Evolutionary conservation across 2,797 vertebrate species (phyloP), one percentile per base, ranked within the genome.

Genomic region (Labroides dimidiatus): DNA sequence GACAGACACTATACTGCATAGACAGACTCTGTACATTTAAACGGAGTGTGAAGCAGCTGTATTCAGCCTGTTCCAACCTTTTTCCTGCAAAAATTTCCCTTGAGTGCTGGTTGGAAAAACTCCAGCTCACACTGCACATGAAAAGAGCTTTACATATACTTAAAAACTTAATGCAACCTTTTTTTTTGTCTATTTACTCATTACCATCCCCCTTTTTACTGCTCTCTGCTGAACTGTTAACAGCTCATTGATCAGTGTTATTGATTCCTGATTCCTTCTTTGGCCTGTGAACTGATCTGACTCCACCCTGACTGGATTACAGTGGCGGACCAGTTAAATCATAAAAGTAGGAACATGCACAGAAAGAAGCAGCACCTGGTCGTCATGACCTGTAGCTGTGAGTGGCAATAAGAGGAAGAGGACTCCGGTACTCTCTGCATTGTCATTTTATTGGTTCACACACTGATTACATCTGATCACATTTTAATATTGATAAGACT

Each of bases 381-480:
- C 45, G 27, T 7, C 23, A 4, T 39, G 27, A 39, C 37, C 41
- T 60, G 41, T 37, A 30, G 4, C 10, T 4, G 23, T 13, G 4
- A 4, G 51, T 30, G 10, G 3, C 58, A 39, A 72, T 61, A 69
- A 47, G 41, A 61, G 42, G 30, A 33, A 23, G 20, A 33, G 36
- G 23, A 49, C 33, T 10, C 0, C 20, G 23, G 19, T 42, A 19
- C 59, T 44, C 69, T 80, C 69, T 63, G 64, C 81, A 68, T 76
- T 77, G 66, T 77, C 41, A 54, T 75, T 91, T 93, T 92, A 94
- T 93, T 93, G 78, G 76, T 93, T 85, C 85, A 91, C 84, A 91
- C 89, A 91, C 81, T 85, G 85, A 89, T 89, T 92, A 91, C 89
- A 92, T 91, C 78, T 87, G 85, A 88, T 83, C 83, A 94, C 90